Conservation (phyloP, 30 jellyfish, hydroid and myxozoan genomes). For the Pelagia noctiluca region DNA sequence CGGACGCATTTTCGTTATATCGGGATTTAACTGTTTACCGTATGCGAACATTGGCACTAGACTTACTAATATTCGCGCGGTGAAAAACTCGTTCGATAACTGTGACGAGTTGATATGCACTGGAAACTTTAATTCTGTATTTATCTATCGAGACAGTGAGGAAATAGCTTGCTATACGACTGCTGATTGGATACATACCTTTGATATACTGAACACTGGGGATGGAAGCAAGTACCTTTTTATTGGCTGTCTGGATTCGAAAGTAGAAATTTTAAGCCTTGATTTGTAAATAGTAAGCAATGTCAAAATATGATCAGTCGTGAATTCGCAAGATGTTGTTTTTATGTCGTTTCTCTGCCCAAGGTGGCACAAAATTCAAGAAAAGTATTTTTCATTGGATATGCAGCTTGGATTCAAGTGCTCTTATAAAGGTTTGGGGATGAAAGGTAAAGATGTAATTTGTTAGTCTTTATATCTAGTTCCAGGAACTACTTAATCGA, state of each 20-base stretch:
- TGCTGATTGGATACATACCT: slow-evolving; percentile 81
- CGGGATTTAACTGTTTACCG: slow-evolving; percentile 60
- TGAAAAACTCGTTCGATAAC: slow-evolving; percentile 74
- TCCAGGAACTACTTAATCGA: too few species aligned
- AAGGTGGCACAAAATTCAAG: too few species aligned
- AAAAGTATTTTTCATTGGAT: too few species aligned
- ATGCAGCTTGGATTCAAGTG: too few species aligned
- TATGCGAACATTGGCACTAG: slow-evolving; percentile 68
- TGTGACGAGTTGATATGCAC: slow-evolving; percentile 74
- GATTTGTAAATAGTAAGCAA: slow-evolving; percentile 27
- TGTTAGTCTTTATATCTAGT: too few species aligned
- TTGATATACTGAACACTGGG: slow-evolving; percentile 50
- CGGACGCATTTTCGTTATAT: slow-evolving; percentile 71
- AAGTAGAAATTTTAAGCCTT: slow-evolving; percentile 36
- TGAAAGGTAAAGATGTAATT: too few species aligned
- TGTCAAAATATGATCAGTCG: too few species aligned
- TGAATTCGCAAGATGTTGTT: too few species aligned
- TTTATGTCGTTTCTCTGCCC: too few species aligned
- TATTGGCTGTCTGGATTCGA: slow-evolving; percentile 74
- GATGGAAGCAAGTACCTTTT: slow-evolving; percentile 58
- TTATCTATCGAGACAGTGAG: slow-evolving; percentile 61
- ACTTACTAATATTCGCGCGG: slow-evolving; percentile 59
- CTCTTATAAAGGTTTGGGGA: too few species aligned
- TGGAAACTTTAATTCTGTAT: slow-evolving; percentile 82
- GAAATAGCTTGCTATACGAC: slow-evolving; percentile 59